These are phyloP conservation scores for Lasius platythorax DNA, from an alignment of 2,888 invertebrate species.

Conservation along the genomic window DNA sequence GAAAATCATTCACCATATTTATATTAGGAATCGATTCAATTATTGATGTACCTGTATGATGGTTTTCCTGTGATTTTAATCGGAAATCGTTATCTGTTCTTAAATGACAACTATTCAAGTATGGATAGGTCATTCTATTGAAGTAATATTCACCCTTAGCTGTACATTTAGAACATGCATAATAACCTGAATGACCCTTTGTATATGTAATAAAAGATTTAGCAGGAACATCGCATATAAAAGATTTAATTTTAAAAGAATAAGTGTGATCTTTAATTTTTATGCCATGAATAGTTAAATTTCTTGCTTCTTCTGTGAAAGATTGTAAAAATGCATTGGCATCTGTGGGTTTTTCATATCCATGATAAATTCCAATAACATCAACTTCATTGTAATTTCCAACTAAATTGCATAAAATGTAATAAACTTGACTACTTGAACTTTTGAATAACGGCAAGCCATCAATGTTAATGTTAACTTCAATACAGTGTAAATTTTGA, in stretches of 20 bases:
- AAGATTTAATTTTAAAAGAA: conserved; percentile 14
- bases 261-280: conserved; percentile 3
- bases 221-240: not conserved
- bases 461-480: too few species aligned
- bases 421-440: not conserved
- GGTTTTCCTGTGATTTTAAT: not conserved
- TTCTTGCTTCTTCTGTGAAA: conserved; percentile 21
- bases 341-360: not conserved
- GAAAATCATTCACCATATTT: conserved; percentile 52
- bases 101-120: conserved; percentile 16
- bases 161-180: conserved; percentile 17
- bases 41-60: conserved; percentile 7
- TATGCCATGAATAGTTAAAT: conserved; percentile 1
- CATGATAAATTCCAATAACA: conserved; percentile 15
- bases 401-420: conserved; percentile 20
- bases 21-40: conserved; percentile 56
- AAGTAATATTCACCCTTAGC: conserved; percentile 15
- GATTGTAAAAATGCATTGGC: not conserved
- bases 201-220: too few species aligned
- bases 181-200: not conserved
- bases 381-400: conserved; percentile 7
- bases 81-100: conserved; percentile 55
- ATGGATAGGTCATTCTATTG: conserved; percentile 47
- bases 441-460: not conserved
- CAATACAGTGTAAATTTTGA: too few species aligned